Percentiles rank a stretch among this genome's conserved stretches.
Evolutionary conservation across 2,113 vertebrate species (phyloP).

Genomic region (Amphiprion percula): DNA sequence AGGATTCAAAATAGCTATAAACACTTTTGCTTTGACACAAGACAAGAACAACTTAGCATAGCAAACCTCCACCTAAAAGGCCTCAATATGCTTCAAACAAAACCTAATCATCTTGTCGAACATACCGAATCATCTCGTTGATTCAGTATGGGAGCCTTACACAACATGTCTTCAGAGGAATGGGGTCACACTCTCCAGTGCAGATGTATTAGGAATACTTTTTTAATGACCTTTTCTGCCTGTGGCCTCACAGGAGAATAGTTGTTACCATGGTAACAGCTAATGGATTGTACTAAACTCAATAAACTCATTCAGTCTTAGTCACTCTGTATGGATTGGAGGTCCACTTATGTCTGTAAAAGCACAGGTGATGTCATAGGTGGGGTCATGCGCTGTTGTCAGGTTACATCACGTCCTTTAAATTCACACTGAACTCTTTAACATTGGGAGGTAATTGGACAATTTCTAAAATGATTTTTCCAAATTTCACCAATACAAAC

Average conservation of each 20-base stretch:
- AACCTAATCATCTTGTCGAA: not conserved
- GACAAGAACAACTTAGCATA: not conserved
- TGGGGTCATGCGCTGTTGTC: not conserved
- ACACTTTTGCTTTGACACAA: not conserved
- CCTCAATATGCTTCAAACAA: conserved; percentile 5
- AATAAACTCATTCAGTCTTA: conserved; percentile 25
- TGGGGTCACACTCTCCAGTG: not conserved
- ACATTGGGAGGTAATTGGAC: not conserved
- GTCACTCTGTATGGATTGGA: conserved; percentile 20
- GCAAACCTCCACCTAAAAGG: not conserved
- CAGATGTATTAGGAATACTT: conserved; percentile 22
- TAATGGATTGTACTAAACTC: conserved; percentile 52
- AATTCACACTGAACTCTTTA: not conserved
- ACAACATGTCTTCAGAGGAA: conserved; percentile 13
- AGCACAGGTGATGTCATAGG: not conserved
- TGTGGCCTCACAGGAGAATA: not conserved
- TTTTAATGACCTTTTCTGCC: conserved; percentile 41
- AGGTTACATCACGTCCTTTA: not conserved
- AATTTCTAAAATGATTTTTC: not conserved
- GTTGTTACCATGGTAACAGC: conserved; percentile 40
- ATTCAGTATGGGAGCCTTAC: not conserved
- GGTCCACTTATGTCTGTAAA: conserved; percentile 12
- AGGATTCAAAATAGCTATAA: not conserved
- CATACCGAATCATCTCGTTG: too few species aligned
- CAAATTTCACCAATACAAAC: not conserved